Percentiles rank a stretch among this genome's conserved stretches.
Conservation (phyloP, 1,140 invertebrate species). For the Oryctes rhinoceros region DNA sequence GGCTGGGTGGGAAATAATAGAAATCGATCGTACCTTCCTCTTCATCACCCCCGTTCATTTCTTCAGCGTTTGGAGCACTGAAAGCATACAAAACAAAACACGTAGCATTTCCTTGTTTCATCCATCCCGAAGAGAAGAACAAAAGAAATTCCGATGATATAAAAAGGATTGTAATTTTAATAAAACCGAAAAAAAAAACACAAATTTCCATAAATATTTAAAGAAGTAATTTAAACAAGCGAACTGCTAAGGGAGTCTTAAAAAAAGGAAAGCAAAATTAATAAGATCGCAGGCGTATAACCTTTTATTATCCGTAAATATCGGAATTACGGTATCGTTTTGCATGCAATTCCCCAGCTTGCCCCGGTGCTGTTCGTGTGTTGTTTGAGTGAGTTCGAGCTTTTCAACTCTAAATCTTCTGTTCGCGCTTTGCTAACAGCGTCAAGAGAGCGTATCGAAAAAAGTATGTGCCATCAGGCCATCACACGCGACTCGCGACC, state of each 20-base stretch:
- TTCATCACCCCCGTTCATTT: slow-evolving; percentile 15
- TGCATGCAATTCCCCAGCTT: slow-evolving; percentile 41
- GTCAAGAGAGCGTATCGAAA: background rate
- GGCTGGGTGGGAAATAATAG: slow-evolving; percentile 62
- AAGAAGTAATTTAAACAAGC: no score
- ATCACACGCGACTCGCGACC: background rate
- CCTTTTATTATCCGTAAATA: slow-evolving; percentile 34
- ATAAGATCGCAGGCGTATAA: background rate
- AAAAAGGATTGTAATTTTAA: no score
- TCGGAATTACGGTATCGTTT: slow-evolving; percentile 37
- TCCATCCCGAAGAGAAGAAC: background rate
- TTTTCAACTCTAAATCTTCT: background rate
- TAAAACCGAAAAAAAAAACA: no score
- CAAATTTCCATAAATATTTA: no score
- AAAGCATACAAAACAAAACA: background rate
- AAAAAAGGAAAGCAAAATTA: no score
- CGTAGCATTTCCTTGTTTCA: background rate
- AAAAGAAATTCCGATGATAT: background rate
- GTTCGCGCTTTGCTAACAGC: background rate
- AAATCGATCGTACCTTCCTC: slow-evolving; percentile 53
- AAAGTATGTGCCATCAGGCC: background rate
- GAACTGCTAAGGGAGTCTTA: no score
- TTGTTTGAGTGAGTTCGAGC: background rate
- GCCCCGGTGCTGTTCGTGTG: background rate
- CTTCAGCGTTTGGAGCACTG: background rate